These are phyloP conservation scores for Suricata suricatta DNA, from an alignment of 2,113 vertebrate species.

Conservation along the genomic window DNA sequence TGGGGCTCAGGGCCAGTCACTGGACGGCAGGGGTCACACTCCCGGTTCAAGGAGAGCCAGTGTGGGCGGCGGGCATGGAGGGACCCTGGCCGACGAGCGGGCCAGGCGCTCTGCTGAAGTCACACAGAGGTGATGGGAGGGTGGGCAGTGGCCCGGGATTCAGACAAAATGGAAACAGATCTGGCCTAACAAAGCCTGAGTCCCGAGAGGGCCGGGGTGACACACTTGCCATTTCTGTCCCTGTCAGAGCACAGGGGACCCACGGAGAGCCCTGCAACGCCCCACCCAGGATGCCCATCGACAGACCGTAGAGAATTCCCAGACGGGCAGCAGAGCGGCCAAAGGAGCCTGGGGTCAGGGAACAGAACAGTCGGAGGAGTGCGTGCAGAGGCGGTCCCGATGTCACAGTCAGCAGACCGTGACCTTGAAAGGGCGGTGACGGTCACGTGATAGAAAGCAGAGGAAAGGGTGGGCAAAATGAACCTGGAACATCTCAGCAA, in stretches of 20 bases:
- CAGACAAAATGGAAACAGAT: not conserved
- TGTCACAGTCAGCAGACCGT: not conserved
- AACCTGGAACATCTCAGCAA: not conserved
- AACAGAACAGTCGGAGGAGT: not conserved
- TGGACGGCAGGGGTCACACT: not conserved
- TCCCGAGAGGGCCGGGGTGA: not conserved
- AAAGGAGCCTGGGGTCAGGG: not conserved
- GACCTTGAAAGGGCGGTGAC: not conserved
- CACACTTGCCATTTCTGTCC: not conserved
- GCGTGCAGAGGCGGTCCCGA: too few species aligned
- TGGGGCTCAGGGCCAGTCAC: too few species aligned
- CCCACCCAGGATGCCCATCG: not conserved
- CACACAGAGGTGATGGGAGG: too few species aligned
- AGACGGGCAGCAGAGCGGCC: fast-evolving
- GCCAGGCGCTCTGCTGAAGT: not conserved
- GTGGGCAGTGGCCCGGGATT: not conserved
- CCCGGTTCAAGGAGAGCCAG: not conserved
- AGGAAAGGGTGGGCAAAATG: not conserved
- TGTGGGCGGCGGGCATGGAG: not conserved
- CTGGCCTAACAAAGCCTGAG: not conserved
- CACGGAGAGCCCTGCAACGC: too few species aligned
- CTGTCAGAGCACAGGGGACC: not conserved
- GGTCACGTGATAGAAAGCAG: not conserved
- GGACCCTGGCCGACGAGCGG: not conserved
- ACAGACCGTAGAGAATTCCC: not conserved